Evolutionary conservation across 1,140 invertebrate species (phyloP), one percentile per base, ranked within the genome.

Genomic region (Dryas iulia): DNA sequence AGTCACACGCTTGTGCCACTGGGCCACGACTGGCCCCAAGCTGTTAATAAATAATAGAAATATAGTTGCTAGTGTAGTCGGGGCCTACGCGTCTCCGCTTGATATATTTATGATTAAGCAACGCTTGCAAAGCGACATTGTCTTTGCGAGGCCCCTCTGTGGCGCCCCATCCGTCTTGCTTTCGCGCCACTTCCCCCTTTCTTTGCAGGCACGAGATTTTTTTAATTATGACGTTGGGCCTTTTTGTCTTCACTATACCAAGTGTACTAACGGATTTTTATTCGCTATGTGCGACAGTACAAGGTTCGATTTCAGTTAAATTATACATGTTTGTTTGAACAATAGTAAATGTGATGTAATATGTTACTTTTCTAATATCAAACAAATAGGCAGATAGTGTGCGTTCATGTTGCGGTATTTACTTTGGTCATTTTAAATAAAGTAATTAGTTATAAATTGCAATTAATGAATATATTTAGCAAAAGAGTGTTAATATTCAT

Each of bases 91-190:
- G 78, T 78, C 84, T 84, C 81, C 81, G 81, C 81, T 90, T 90
- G 88, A 90, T 90, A 90, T 89, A 90, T 90, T 89, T 90, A 90
- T 90, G 88, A 90, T 90, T 87, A 90, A 87, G 83, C 82, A 74
- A 78, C 79, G 76, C 71, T 81, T 86, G 85, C 84, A 89, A 88
- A 89, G 88, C 80, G 81, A 78, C 82, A 90, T 90, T 90, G 88
- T 90, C 86, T 89, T 83, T 83, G 86, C 83, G 73, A 82, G 76
- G 74, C 79, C 82, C 79, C 82, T 84, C 83, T 88, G 86, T 82
- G 86, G 85, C 84, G 84, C 84, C 78, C 84, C 86, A 86, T 86
- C 87, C 86, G 84, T 87, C 86, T 87, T 88, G 82, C 86, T 85
- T 86, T 87, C 85, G 88, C 87, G 76, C 83, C 84, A 89, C 84